A percentile compares a stretch with the other conserved stretches of the same genome.
Conservation (phyloP, 1,140 invertebrate species). For the Bombus balteatus region DNA sequence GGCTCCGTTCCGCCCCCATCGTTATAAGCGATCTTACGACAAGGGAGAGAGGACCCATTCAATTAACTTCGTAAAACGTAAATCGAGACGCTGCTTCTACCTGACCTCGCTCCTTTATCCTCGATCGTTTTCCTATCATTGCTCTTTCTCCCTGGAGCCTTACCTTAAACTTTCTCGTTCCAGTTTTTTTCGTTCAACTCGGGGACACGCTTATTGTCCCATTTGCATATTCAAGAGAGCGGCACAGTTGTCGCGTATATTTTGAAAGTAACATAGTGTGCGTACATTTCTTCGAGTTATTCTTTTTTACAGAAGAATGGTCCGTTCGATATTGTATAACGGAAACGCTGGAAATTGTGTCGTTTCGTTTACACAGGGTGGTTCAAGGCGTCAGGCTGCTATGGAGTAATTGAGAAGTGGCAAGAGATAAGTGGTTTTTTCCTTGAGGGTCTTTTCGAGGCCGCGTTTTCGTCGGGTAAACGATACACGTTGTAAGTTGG, state of each 20-base stretch:
- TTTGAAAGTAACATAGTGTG: too few relatives aligned
- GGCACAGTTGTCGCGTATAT: too few relatives aligned
- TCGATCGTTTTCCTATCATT: constrained; percentile 21
- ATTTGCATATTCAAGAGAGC: too few relatives aligned
- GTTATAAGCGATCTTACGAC: constrained; percentile 71
- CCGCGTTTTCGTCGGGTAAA: too few relatives aligned
- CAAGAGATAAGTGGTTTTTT: background rate
- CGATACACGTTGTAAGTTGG: too few relatives aligned
- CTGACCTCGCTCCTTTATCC: constrained; percentile 13
- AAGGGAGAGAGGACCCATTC: constrained; percentile 60
- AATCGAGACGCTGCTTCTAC: constrained; percentile 56
- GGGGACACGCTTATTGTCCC: too few relatives aligned
- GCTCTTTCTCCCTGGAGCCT: background rate
- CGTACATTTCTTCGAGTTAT: too few relatives aligned
- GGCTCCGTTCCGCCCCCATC: constrained; percentile 64
- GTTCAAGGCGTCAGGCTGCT: too few relatives aligned
- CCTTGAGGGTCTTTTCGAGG: too few relatives aligned
- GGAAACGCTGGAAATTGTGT: background rate
- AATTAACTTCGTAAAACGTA: constrained; percentile 73
- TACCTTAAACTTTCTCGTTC: background rate
- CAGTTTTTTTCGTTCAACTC: background rate
- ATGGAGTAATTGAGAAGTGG: background rate
- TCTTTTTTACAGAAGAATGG: background rate
- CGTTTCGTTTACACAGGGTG: background rate
- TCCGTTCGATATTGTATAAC: background rate